A percentile compares a stretch with the other conserved stretches of the same genome.
phyloP scores from a whole-genome alignment of 2,113 vertebrate genomes.

The Atherinomorus stipes region DNA sequence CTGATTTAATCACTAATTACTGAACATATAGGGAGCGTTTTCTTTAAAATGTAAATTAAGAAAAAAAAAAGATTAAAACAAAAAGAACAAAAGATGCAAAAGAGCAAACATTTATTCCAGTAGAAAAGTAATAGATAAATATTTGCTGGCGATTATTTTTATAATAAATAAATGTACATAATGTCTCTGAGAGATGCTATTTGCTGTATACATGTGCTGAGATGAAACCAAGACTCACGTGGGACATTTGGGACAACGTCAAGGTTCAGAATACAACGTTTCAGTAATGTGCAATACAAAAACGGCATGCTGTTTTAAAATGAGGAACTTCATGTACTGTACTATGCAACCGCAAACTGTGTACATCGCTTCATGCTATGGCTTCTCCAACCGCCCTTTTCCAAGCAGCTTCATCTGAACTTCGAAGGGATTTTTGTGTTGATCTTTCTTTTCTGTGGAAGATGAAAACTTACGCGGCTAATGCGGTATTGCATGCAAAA shows the following conservation, averaged over 20 bases:
- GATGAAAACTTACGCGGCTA: constrained; percentile 75
- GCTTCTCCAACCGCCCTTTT: constrained; percentile 66
- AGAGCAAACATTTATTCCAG: constrained; percentile 55
- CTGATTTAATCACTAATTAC: constrained; percentile 30
- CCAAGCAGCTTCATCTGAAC: constrained; percentile 76
- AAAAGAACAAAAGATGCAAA: constrained; percentile 30
- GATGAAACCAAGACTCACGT: constrained; percentile 40
- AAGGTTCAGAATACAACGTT: constrained; percentile 71
- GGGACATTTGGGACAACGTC: constrained; percentile 49
- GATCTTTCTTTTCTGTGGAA: constrained; percentile 71
- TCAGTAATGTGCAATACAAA: constrained; percentile 74
- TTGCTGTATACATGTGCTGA: constrained; percentile 71
- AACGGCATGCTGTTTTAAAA: constrained; percentile 79
- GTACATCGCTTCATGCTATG: constrained; percentile 78
- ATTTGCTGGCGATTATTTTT: constrained; percentile 77
- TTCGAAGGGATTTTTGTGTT: constrained; percentile 62
- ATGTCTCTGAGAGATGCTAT: constrained; percentile 74
- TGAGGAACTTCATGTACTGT: constrained; percentile 78
- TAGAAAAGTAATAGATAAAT: constrained; percentile 63
- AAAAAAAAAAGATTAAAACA: background rate
- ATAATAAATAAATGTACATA: constrained; percentile 75
- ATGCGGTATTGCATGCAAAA: constrained; percentile 84
- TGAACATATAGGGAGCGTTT: constrained; percentile 30
- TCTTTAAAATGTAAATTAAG: constrained; percentile 53
- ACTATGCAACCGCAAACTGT: constrained; percentile 81